Evolutionary conservation across 2,888 invertebrate species (phyloP), one percentile per base, ranked within the genome.

Genomic region (Mycalesis mineus): DNA sequence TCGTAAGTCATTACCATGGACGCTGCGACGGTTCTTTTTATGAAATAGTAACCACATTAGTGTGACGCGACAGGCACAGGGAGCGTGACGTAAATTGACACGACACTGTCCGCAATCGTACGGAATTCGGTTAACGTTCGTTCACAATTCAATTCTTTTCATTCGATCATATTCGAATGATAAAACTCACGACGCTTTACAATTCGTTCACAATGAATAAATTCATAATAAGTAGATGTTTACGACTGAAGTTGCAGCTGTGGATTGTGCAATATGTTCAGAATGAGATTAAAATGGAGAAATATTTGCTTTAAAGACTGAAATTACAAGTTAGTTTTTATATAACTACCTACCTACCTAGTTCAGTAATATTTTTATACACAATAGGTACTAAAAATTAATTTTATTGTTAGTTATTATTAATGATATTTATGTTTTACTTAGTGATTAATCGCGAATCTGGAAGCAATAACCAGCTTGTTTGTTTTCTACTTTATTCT

Each of bases 111-210:
- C 57, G 56, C 61, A 45, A 60, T 61, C 60, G 58, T 45, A 52
- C 57, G 41, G 63, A 63, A 67, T 66, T 56, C 60, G 61, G 61
- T 67, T 65, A 62, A 58, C 62, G 57, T 64, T 63, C 62, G 62
- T 60, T 61, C 52, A 58, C 59, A 63, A 62, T 61, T 61, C 51
- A 55, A 62, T 59, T 64, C 57, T 51, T 62, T 62, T 59, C 58
- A 62, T 31, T 47, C 47, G 50, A 45, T 62, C 61, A 57, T 57
- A 62, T 31, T 47, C 47, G 50, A 45, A 39, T 29, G 50, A 50
- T 48, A 54, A 44, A 54, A 60, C 41, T 39, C 56, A 56, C 49
- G 49, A 48, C 33, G 49, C 54, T 62, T 61, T 55, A 55, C 5
- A 33, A 36, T 58, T 48, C 52, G 22, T 15, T 37, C 37, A 53